Base-by-base conservation (phyloP, 1,140 invertebrate genomes). In the Mycetomoellerius zeteki region DNA sequence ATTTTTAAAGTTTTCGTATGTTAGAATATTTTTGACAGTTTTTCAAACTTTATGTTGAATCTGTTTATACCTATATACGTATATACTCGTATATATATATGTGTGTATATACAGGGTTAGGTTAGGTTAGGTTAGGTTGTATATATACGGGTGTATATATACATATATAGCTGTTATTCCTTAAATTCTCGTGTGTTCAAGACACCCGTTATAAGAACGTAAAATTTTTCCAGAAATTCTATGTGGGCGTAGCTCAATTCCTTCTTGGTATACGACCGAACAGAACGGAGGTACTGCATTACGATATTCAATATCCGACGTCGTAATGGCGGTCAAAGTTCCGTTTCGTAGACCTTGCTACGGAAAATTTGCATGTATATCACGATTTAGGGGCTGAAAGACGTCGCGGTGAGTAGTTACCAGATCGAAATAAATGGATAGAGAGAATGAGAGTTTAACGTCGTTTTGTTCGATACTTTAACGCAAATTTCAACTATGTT, bases 321-420 rank as follows among this genome's bases (percentile, higher is more conserved):
- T 86, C 85, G 89, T 91, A 91, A 91, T 89, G 81, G 89, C 81
- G 90, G 90, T 89, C 90, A 89, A 91, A 91, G 87, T 90, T 91
- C 89, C 89, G 88, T 90, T 81, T 69, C 60, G 88, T 78, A 69
- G 88, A 52, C 67, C 33, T 80, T 60, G 71, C 54, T 71, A 88
- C 56, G 58, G 81, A 81, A 77, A 89, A 91, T 91, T 91, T 91
- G 87, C 89, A 91, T 91, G 89, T 90, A 91, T 91, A 91, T 90
- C 89, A 85, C 69, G 85, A 91, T 89, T 90, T 89, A 88, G 76
- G 82, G 58, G 76, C 56, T 47, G 58, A 60, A 75, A 90, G 86
- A 90, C 75, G 87, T 76, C 33, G 54, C 58, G 27, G 21, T 78
- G 81, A 67, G 62, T 67, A n/a, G 73, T 71, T 71, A 80, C 27